These are phyloP conservation scores for Seriola aureovittata DNA, from an alignment of 2,113 vertebrate genomes.

Conservation along the genomic window DNA sequence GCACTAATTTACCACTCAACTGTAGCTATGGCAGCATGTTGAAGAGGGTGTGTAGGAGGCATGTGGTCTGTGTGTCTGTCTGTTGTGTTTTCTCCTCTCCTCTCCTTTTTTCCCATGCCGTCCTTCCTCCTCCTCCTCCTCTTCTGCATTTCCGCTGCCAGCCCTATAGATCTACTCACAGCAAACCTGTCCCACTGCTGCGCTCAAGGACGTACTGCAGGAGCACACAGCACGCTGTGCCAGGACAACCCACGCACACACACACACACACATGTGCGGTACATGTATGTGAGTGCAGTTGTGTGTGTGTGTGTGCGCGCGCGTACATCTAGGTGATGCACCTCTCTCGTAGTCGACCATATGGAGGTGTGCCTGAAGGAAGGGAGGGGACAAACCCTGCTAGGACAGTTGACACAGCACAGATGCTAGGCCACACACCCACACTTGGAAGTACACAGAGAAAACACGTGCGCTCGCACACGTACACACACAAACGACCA, in stretches of 20 bases:
- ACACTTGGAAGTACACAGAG: slow-evolving; percentile 21
- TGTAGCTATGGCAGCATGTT: slow-evolving; percentile 13
- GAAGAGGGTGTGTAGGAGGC: slow-evolving; percentile 26
- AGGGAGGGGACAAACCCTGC: slow-evolving; percentile 35
- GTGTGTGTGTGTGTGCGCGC: background rate
- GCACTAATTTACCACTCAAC: background rate
- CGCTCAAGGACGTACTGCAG: slow-evolving; percentile 76
- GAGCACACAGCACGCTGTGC: slow-evolving; percentile 14
- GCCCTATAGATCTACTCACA: slow-evolving; percentile 60
- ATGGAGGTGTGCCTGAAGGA: slow-evolving; percentile 52
- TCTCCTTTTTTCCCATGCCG: background rate
- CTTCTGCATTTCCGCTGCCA: slow-evolving; percentile 35
- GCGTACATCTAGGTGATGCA: slow-evolving; percentile 22
- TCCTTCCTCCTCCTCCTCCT: slow-evolving; percentile 22
- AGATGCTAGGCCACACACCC: slow-evolving; percentile 62
- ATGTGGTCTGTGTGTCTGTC: slow-evolving; percentile 1
- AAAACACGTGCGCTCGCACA: slow-evolving; percentile 4
- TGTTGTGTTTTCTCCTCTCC: slow-evolving; percentile 11
- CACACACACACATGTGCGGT: background rate
- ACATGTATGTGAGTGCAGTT: background rate
- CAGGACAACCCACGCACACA: slow-evolving; percentile 35
- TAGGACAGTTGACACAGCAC: slow-evolving; percentile 61
- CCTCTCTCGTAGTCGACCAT: slow-evolving; percentile 51
- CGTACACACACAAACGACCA: slow-evolving; percentile 16
- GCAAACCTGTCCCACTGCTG: slow-evolving; percentile 68